Percentiles rank a stretch among this genome's conserved stretches.
Conservation (phyloP, 2,888 invertebrate genomes). For the Aphidius colemani region DNA sequence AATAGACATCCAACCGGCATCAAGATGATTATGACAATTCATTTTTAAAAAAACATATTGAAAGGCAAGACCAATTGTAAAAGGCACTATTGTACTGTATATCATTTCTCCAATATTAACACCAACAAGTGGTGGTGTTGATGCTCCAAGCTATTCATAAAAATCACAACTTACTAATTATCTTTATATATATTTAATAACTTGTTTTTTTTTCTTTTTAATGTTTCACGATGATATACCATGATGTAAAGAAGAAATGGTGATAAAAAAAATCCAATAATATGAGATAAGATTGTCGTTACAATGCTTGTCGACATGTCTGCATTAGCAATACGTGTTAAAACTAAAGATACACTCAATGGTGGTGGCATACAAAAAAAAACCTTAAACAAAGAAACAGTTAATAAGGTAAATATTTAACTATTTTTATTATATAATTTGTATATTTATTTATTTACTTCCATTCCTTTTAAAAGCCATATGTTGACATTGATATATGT, state of each 20-base stretch:
- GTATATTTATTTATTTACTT: conserved; percentile 43
- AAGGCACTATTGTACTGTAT: conserved; percentile 51
- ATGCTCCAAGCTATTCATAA: conserved; percentile 48
- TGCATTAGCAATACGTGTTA: conserved; percentile 51
- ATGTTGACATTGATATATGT: conserved; percentile 47
- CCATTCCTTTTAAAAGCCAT: conserved; percentile 56
- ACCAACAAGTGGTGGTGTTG: conserved; percentile 52
- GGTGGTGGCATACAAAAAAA: conserved; percentile 58
- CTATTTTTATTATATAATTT: neutral
- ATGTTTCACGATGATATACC: conserved; percentile 40
- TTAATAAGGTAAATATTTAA: neutral
- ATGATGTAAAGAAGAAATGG: conserved; percentile 54
- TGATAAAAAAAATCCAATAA: conserved; percentile 52
- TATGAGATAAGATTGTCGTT: conserved; percentile 51
- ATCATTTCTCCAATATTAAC: conserved; percentile 52
- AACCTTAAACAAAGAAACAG: conserved; percentile 43
- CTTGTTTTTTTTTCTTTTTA: neutral
- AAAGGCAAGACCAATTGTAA: conserved; percentile 48
- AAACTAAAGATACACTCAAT: conserved; percentile 52
- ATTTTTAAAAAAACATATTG: conserved; percentile 37
- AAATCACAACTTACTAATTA: neutral
- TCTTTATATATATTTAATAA: neutral
- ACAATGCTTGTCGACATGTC: conserved; percentile 56
- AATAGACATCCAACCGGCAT: conserved; percentile 50
- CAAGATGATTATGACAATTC: conserved; percentile 35